Evolutionary conservation across 2,888 invertebrate genomes (phyloP).

Genomic region (Criorhina ranunculi): DNA sequence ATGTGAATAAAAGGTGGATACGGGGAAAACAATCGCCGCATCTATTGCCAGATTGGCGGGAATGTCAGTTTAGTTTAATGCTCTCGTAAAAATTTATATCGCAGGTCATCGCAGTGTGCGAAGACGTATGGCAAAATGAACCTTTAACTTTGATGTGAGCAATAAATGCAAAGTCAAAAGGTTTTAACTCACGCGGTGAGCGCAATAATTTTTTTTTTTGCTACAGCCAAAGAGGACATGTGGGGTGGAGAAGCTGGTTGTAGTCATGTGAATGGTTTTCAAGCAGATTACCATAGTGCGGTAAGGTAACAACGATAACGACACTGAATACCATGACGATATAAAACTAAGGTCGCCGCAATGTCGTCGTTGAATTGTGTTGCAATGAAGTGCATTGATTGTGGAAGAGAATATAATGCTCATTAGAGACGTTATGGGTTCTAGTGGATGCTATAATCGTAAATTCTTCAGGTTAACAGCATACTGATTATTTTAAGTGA

Average conservation of each 20-base stretch:
- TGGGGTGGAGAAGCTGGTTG: slow-evolving; percentile 9
- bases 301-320: slow-evolving; percentile 65
- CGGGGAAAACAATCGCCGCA: slow-evolving; percentile 69
- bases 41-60: slow-evolving; percentile 73
- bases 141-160: slow-evolving; percentile 76
- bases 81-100: slow-evolving; percentile 77
- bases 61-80: slow-evolving; percentile 76
- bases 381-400: slow-evolving; percentile 13
- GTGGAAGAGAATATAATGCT: slow-evolving; percentile 46
- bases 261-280: slow-evolving; percentile 53
- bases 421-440: slow-evolving; percentile 72
- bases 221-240: background rate
- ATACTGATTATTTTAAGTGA: slow-evolving; percentile 66
- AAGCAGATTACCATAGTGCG: slow-evolving; percentile 64
- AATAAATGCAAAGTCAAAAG: slow-evolving; percentile 77
- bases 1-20: slow-evolving; percentile 71
- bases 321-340: slow-evolving; percentile 68
- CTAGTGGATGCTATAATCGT: slow-evolving; percentile 66
- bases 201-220: slow-evolving; percentile 63
- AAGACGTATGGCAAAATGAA: slow-evolving; percentile 70
- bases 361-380: slow-evolving; percentile 45
- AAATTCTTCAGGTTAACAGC: slow-evolving; percentile 52
- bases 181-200: slow-evolving; percentile 76
- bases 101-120: slow-evolving; percentile 63
- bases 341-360: slow-evolving; percentile 69